These are phyloP conservation scores for Petroica traversi DNA, from an alignment of 2,113 vertebrate genomes.

Conservation along the genomic window DNA sequence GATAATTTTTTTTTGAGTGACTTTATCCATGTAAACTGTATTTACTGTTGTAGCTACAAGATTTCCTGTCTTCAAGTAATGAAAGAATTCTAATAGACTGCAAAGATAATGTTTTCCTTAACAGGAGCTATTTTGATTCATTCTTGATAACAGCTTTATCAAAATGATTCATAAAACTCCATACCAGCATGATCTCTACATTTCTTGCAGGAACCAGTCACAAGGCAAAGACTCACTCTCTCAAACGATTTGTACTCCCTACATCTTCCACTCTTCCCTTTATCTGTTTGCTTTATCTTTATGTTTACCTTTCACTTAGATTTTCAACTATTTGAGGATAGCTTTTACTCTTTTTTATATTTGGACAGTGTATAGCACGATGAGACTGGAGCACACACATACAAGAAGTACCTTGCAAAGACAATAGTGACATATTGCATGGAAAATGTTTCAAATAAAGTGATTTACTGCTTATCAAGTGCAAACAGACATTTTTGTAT, in stretches of 20 bases:
- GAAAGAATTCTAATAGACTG: slow-evolving; percentile 20
- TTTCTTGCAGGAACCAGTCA: not conserved
- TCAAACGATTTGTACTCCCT: not conserved
- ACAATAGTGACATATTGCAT: slow-evolving; percentile 12
- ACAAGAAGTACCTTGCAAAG: slow-evolving; percentile 11
- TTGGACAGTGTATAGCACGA: not conserved
- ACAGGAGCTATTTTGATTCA: slow-evolving; percentile 15
- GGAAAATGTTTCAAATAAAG: slow-evolving; percentile 42
- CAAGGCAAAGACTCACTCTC: not conserved
- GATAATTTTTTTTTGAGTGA: not conserved
- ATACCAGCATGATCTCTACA: not conserved
- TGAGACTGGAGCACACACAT: not conserved
- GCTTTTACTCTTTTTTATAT: slow-evolving; percentile 29
- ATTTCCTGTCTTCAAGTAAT: not conserved
- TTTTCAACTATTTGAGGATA: slow-evolving; percentile 29
- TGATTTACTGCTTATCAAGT: slow-evolving; percentile 50
- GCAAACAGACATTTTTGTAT: slow-evolving; percentile 47
- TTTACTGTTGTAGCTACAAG: slow-evolving; percentile 3
- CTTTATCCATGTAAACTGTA: slow-evolving; percentile 19
- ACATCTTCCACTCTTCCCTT: not conserved
- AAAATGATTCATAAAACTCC: not conserved
- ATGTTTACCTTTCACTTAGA: slow-evolving; percentile 24
- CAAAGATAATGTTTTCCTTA: slow-evolving; percentile 11
- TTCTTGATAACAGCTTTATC: slow-evolving; percentile 26
- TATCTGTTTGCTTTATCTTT: slow-evolving; percentile 48